Percentiles rank a stretch among this genome's conserved stretches.
phyloP scores from a whole-genome alignment of 2,888 invertebrate genomes.

The Mythimna impura region DNA sequence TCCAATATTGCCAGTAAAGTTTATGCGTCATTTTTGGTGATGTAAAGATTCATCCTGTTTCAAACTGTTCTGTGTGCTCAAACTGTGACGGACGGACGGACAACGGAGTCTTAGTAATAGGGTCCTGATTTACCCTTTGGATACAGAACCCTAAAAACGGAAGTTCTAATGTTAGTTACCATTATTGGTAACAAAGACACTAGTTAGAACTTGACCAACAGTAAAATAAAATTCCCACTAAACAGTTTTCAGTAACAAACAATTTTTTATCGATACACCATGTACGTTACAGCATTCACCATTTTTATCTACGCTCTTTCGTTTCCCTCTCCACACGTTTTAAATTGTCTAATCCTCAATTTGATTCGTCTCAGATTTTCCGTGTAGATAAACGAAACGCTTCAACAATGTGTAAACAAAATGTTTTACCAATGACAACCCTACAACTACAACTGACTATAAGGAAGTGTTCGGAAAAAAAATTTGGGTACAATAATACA shows the following conservation, averaged over 20 bases:
- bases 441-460: neutral
- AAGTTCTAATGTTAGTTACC: no score
- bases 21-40: no score
- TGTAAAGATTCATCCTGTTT: no score
- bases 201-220: no score
- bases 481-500: slow-evolving; percentile 15
- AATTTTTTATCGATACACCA: neutral
- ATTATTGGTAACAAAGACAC: no score
- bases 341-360: neutral
- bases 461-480: slow-evolving; percentile 15
- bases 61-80: no score
- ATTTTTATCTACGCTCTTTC: neutral
- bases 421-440: neutral
- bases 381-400: neutral
- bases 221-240: neutral
- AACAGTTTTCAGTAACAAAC: neutral
- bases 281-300: neutral
- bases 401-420: slow-evolving; percentile 4
- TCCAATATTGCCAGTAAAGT: no score
- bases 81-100: no score
- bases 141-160: no score
- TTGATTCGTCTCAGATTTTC: neutral
- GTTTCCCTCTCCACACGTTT: neutral
- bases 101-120: no score
- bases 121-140: no score